Evolutionary conservation across 2,113 vertebrate genomes (phyloP), one percentile per base, ranked within the genome.

Genomic region (Acinonyx jubatus): DNA sequence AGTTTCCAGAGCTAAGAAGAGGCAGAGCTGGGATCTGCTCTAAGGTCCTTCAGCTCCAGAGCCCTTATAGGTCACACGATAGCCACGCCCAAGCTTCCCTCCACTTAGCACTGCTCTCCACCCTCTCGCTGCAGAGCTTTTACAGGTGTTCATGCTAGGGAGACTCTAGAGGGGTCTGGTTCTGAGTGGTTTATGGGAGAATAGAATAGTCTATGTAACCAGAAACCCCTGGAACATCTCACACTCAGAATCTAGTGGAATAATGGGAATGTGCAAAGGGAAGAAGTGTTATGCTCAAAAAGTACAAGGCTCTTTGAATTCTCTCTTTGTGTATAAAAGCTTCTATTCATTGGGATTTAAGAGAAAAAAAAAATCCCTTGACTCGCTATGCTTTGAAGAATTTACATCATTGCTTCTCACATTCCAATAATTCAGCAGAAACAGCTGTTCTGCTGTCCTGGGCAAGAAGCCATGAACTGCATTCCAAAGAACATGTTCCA

Each of bases 371-470:
- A 85, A 90, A 52, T 21, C 41, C 94, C 95, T 98, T 98, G 81
- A 94, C 98, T 98, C 96, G 93, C 31, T 36, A 48, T 93, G 93
- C 57, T 98, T 96, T 96, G 79, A 97, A 97, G 95, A 69, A 93
- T 95, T 99, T 95, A 98, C 97, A 98, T 98, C 97, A 98, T 57
- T 14, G 21, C 91, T 92, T 78, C 98, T 98, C 95, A 94, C 41
- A 25, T 98, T 96, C 96, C 98, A 97, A 82, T 91, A 97, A 85
- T 97, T 94, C 41, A 96, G 95, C 79, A 98, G 97, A 98, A 98
- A 98, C 97, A 98, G 98, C 98, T 96, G 98, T 93, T 98, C 91
- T 93, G 15, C 96, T 61, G 12, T 82, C 38, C 89, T 74, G 76
- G 71, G 93, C 96, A 98, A 95, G 97, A 86, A 91, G 92, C 88